Evolutionary conservation across 2,888 invertebrate species (phyloP), one percentile per base, ranked within the genome.

Genomic region (Lasioglossum oenotherae): DNA sequence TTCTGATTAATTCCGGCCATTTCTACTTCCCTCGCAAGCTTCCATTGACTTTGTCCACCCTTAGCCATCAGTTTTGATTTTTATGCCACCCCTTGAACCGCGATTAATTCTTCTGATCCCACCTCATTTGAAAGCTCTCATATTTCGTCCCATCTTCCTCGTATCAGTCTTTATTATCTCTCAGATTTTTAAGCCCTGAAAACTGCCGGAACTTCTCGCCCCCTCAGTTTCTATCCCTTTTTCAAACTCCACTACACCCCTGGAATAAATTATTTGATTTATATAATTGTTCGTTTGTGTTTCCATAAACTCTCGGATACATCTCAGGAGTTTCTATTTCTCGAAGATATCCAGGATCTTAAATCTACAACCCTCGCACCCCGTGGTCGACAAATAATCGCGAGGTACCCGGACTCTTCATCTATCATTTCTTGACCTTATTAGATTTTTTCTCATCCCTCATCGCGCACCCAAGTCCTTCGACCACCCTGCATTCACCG

Each of bases 391-490:
- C 38, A 38, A 41, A 41, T 38, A 69, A 69, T 69, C 23, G 69
- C 23, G 23, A n/a, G 69, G 3, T 8, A 10, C 38, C 69, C 35
- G n/a, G 12, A 69, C 35, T 35, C 19, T 46, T 74, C 74, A 16
- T 35, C 49, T 19, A 31, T 73, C 49, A 49, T 31, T 49, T 23
- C 49, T 73, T 73, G 73, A 73, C 73, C 69, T 69, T 69, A 35
- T 69, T 69, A 38, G 69, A 69, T 69, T 69, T 38, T 69, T 69
- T 38, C 38, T 38, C 35, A 31, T 6, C 35, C 67, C 67, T 19
- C 35, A 19, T 35, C 31, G 31, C 16, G 8, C 31, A 5, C 67
- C 35, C 60, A 27, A 60, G 19, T 67, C 67, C 67, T 35, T 35
- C 31, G 35, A 35, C 67, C 67, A 44, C 35, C 23, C 31, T 64